Base-by-base conservation (phyloP, 92 coral and sea anemone genomes). In the Palythoa grandiflora region DNA sequence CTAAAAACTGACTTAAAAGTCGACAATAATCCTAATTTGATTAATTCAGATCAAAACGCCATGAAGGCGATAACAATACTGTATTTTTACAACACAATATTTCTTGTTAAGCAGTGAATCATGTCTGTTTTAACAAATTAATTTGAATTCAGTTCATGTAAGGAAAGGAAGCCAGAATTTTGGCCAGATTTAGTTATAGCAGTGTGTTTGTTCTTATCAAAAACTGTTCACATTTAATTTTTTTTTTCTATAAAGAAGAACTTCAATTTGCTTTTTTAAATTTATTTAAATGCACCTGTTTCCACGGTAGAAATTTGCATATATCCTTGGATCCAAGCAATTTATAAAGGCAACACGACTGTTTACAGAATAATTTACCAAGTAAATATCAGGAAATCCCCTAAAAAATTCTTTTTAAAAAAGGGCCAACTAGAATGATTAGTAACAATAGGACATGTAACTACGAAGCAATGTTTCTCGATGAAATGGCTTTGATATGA, bases 201-300 rank as follows among this genome's bases (percentile, higher is more conserved):
- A 28, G 28, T 28, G 28, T 28, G 28, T 28, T 28, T 28, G 28
- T 28, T 28, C 28, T 28, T 28, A 28, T 28, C 28, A 28, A 28
- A 28, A 0, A 28, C 0, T 28, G 28, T 28, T 28, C 28, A 28
- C 28, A 28, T 28, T 28, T 28, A 28, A 28, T 28, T 28, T 28
- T 28, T 28, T 28, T 28, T 28, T 28, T 28, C 28, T 28, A 44
- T 44, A 4, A 44, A 17, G 70, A 63, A 63, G 3, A 63, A 63
- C 1, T 8, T 63, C 28, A 8, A 5, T 63, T n/a, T 17, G 28
- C 35, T 17, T 8, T 8, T 44, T 44, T 44, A 63, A 17, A 17
- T 63, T 63, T n/a, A 59, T 59, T 2, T 21, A 63, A 37, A 48
- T 28, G 57, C 86, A 81, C 86, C 86, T 81, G 86, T 68, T 81